phyloP scores from a whole-genome alignment of 1,140 invertebrate genomes.

The Scaptomyza pallida region DNA sequence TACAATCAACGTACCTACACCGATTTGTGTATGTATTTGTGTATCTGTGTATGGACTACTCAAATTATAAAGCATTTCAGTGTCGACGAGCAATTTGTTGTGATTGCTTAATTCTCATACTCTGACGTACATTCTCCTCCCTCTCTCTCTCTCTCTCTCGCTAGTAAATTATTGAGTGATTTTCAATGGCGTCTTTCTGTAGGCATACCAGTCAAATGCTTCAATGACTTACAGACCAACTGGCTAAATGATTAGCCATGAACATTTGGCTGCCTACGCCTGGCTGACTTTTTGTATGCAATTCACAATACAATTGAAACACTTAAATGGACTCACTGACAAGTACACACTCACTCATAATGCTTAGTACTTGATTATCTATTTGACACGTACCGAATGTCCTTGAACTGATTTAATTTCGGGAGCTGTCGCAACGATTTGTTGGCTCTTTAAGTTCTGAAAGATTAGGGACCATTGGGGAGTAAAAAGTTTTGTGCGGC shows the following conservation, averaged over 20 bases:
- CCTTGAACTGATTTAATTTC: slow-evolving; percentile 3
- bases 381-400: slow-evolving; percentile 18
- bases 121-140: background rate
- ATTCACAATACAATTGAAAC: slow-evolving; percentile 38
- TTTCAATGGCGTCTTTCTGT: slow-evolving; percentile 46
- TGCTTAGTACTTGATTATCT: slow-evolving; percentile 10
- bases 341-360: slow-evolving; percentile 41
- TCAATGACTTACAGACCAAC: slow-evolving; percentile 11
- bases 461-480: no score
- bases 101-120: slow-evolving; percentile 24
- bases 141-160: background rate
- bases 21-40: slow-evolving; percentile 19
- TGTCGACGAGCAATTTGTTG: slow-evolving; percentile 37
- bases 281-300: slow-evolving; percentile 22
- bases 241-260: slow-evolving; percentile 25
- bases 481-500: slow-evolving; percentile 4
- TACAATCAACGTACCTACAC: slow-evolving; percentile 43
- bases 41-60: slow-evolving; percentile 9
- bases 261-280: slow-evolving; percentile 14
- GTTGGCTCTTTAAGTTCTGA: slow-evolving; percentile 7
- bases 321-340: slow-evolving; percentile 17
- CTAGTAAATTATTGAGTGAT: slow-evolving; percentile 66
- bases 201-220: slow-evolving; percentile 61
- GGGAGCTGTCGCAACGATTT: slow-evolving; percentile 1
- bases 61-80: slow-evolving; percentile 57